Evolutionary conservation across 2,797 vertebrate genomes (phyloP), one percentile per base, ranked within the genome.

Genomic region (Clarias laeviceps): DNA sequence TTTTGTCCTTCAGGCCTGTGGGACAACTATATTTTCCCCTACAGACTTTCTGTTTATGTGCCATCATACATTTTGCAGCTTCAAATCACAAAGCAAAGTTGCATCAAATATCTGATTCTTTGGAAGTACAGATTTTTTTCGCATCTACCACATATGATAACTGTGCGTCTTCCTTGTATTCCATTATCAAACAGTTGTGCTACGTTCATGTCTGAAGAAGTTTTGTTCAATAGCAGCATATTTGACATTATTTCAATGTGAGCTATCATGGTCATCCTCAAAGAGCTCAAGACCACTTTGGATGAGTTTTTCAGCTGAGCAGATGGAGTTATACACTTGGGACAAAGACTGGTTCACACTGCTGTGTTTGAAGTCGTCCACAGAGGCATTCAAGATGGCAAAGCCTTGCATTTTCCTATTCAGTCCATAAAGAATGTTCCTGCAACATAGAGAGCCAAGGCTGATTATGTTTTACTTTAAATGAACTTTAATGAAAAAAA

Each of bases 361-460:
- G 70, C 70, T 82, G 77, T 81, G 89, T 89, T 89, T 90, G 87
- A 88, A 59, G 0, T 85, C 89, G 27, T 97, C 95, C 91, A 91
- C 88, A 1, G 95, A 94, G 87, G 96, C 95, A 87, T 92, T 92
- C 82, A 98, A 92, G 66, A 97, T 91, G 84, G 97, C 97, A 88
- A 99, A 98, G 86, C 92, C 93, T 64, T 91, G 90, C 29, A 91
- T 94, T 90, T 92, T 94, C 87, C 93, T 95, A 90, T 96, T 96
- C 80, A 97, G 91, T 86, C 94, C 95, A 93, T 97, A 99, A 61
- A 99, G 93, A 88, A 98, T 95, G 90, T 98, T 99, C 94, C 98
- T 99, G 79, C 40, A 88, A 82, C 50, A 88, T 56, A 90, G 84
- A 85, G 93, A 92, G 59, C 40, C 34, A 86, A 22, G 64, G 5